Evolutionary conservation across 2,797 vertebrate genomes (phyloP), one percentile per base, ranked within the genome.

Genomic region (Clarias laeviceps): DNA sequence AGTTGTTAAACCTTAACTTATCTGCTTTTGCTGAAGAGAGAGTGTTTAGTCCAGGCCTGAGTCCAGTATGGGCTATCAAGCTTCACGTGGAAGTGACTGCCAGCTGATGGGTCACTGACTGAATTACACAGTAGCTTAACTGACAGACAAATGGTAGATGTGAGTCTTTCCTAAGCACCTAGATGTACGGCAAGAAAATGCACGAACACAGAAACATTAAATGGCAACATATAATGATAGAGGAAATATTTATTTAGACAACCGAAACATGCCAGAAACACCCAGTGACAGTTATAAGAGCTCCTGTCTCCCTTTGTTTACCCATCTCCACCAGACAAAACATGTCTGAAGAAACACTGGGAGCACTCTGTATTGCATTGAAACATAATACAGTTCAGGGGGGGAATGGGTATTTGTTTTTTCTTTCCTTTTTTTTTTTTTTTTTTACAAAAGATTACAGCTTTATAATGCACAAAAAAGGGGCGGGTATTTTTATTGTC

Each of bases 231-330:
- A 66, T 80, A 87, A 85, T 92, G 91, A 89, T 94, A 93, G 94
- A 93, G 90, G 93, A 94, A 94, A 94, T 95, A 92, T 96, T 96
- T 95, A 95, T 96, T 96, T 93, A 93, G 94, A 95, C 94, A 95
- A 96, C 93, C 91, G 92, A 94, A 93, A 94, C 95, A 99, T 98
- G 97, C 98, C 97, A 97, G 96, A 97, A 96, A 94, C 95, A 97
- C 96, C 96, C 95, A 97, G 96, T 96, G 97, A 98, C 97, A 98
- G 96, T 96, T 97, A 96, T 94, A 93, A 92, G 95, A 96, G 95
- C 92, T 90, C 90, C 88, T 91, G 94, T 95, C 95, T 96, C 96
- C 95, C 93, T 95, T 92, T 94, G 95, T 94, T 95, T 93, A 93
- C 93, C 93, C 95, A 94, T 93, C 93, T 92, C 92, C 94, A 93